These are phyloP conservation scores for Fopius arisanus DNA, from an alignment of 1,140 invertebrate species.

Conservation along the genomic window DNA sequence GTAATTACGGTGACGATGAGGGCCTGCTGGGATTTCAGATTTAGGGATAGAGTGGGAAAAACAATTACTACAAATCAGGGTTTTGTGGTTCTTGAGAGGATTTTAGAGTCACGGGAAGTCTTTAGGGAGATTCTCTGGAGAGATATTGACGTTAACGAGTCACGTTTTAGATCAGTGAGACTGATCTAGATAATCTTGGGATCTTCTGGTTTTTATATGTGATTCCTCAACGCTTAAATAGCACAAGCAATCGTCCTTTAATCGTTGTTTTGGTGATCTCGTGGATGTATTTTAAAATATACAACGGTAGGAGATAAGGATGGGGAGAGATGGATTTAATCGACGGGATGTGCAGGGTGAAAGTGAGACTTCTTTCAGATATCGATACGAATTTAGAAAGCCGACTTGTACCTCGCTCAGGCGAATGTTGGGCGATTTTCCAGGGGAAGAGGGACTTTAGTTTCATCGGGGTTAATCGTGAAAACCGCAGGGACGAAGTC, in stretches of 20 bases:
- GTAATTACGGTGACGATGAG: background rate
- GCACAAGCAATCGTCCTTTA: background rate
- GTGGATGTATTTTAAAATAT: background rate
- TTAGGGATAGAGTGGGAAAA: conserved; percentile 5
- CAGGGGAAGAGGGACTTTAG: background rate
- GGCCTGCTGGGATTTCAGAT: background rate
- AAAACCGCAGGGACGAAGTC: no score
- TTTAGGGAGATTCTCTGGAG: background rate
- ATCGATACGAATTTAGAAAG: conserved; percentile 59
- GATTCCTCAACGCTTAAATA: conserved; percentile 14
- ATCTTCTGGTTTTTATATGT: conserved; percentile 19
- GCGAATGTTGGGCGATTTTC: conserved; percentile 15
- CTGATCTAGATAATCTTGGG: conserved; percentile 1
- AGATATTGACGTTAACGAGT: conserved; percentile 7
- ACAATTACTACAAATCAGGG: conserved; percentile 1
- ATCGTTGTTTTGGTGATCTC: background rate
- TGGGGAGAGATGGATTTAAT: background rate
- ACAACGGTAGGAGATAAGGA: background rate
- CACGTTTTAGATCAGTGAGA: background rate
- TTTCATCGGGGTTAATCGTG: background rate
- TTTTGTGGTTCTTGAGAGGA: background rate
- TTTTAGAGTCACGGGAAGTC: background rate
- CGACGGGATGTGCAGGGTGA: conserved; percentile 38
- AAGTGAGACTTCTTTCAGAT: conserved; percentile 44
- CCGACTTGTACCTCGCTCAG: conserved; percentile 23